Evolutionary conservation across 2,888 invertebrate genomes (phyloP), one percentile per base, ranked within the genome.

Genomic region (Tyria jacobaeae): DNA sequence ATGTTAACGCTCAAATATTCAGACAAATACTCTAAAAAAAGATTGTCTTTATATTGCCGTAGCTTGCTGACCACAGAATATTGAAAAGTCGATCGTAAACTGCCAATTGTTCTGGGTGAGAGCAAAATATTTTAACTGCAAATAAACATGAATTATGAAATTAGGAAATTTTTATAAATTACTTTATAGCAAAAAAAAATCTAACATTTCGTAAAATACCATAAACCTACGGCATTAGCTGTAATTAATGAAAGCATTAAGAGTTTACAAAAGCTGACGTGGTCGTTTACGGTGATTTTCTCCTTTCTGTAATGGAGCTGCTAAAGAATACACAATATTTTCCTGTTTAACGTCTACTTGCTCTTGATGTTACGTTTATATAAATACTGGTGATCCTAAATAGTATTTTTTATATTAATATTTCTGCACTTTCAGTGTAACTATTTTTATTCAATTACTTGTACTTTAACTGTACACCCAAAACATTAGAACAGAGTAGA

Each of bases 141-240:
- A n/a, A 21, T 44, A 44, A 21, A 44, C 44, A 12, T 21, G 44
- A 21, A 44, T 44, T 21, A 44, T 44, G 21, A 21, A 21, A 12
- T 44, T 12, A 44, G 12, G 21, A 44, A 5, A 21, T n/a, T n/a
- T n/a, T n/a, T n/a, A n/a, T n/a, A n/a, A n/a, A n/a, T n/a, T n/a
- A n/a, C n/a, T n/a, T n/a, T n/a, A n/a, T n/a, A n/a, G n/a, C n/a
- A n/a, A n/a, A n/a, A n/a, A n/a, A n/a, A n/a, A n/a, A n/a, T n/a
- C n/a, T n/a, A 44, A 21, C 21, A 44, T 21, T 10, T 44, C 21
- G 12, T 44, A 44, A 12, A 17, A 31, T 31, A 44, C 21, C 12
- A 17, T n/a, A n/a, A n/a, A n/a, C n/a, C n/a, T 64, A 55, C 56
- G 51, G 62, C 67, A 62, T 74, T 77, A 71, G 55, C 6, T 34